These are phyloP conservation scores for Stegana nigrithorax DNA, from an alignment of 2,888 invertebrate species.

Conservation along the genomic window DNA sequence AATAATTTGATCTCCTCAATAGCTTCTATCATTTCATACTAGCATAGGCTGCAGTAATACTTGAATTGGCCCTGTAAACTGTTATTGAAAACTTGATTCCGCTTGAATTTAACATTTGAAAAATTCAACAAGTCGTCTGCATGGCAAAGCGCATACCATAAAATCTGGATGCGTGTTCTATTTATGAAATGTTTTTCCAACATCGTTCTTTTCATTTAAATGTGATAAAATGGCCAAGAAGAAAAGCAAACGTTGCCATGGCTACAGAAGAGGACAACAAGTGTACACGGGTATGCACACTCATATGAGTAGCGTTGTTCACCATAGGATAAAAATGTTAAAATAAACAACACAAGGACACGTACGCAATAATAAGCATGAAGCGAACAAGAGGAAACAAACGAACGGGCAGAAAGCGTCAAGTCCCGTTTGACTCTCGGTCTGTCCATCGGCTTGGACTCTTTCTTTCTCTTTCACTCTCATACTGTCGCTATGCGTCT, in stretches of 20 bases:
- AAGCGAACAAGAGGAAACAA: constrained; percentile 26
- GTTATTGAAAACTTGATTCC: no score
- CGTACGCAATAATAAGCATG: constrained; percentile 58
- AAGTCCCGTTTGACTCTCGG: not conserved
- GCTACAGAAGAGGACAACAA: constrained; percentile 50
- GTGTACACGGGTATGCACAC: not conserved
- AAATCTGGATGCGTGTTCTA: no score
- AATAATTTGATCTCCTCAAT: no score
- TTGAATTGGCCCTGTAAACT: no score
- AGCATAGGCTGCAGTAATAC: no score
- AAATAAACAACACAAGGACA: constrained; percentile 47
- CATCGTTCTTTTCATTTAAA: constrained; percentile 42
- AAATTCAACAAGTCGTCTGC: no score
- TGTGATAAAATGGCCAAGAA: constrained; percentile 53
- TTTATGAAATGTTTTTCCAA: no score
- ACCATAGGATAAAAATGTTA: constrained; percentile 56
- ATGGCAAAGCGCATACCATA: no score
- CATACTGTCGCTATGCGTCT: not conserved
- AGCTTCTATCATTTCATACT: no score
- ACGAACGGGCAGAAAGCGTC: not conserved
- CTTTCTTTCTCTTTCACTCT: not conserved
- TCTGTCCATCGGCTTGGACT: constrained; percentile 30
- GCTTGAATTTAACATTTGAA: no score
- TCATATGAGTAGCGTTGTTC: constrained; percentile 28
- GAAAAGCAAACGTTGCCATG: constrained; percentile 40